Evolutionary conservation across 2,113 vertebrate species (phyloP).

Genomic region (Passer domesticus): DNA sequence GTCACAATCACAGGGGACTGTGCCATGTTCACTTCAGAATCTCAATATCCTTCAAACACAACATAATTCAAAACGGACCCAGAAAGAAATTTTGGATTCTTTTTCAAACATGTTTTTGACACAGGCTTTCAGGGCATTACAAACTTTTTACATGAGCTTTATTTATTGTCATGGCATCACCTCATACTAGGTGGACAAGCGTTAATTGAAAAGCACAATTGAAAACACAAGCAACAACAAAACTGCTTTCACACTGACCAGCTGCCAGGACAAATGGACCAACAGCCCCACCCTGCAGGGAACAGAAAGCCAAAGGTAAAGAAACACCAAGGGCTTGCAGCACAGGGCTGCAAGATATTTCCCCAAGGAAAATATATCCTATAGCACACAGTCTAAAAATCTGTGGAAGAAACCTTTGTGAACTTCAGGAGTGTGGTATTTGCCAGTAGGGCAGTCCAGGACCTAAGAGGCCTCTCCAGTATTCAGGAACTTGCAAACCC

Average conservation of each 20-base stretch:
- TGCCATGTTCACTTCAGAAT: neutral
- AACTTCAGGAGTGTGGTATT: neutral
- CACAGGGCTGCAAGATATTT: neutral
- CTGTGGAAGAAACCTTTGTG: neutral
- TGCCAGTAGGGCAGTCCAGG: neutral
- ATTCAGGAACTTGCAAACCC: neutral
- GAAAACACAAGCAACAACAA: neutral
- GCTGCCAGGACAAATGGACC: neutral
- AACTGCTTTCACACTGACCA: neutral
- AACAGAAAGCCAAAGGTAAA: neutral
- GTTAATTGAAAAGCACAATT: neutral
- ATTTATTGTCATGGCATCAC: neutral
- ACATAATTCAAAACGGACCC: neutral
- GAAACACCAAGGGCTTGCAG: neutral
- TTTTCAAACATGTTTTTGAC: neutral
- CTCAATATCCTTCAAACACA: neutral
- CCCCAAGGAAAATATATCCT: neutral
- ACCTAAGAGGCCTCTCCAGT: neutral
- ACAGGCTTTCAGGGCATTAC: neutral
- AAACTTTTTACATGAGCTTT: neutral
- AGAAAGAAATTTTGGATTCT: neutral
- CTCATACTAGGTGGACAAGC: neutral
- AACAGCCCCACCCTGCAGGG: neutral
- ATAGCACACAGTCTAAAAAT: neutral
- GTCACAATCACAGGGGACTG: fast-evolving